Base-by-base conservation (phyloP, 2,113 vertebrate genomes). In the Scartelaos histophorus region DNA sequence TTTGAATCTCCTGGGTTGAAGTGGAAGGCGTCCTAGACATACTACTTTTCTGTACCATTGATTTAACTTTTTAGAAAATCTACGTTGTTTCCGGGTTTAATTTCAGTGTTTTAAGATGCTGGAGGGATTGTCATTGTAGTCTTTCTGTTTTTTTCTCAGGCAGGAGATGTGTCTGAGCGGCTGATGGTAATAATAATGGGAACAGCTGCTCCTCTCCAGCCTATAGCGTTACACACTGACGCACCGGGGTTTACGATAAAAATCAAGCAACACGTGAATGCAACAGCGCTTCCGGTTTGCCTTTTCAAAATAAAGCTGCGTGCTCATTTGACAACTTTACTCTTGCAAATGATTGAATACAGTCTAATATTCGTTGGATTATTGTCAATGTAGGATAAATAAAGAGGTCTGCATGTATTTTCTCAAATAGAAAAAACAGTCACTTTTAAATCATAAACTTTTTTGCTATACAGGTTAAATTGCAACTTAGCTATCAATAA, bases 1-100 rank as follows among this genome's bases (percentile, higher is more conserved):
- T 98, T 89, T 96, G 97, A 91, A 98, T 98, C 93, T 98, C 97
- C 93, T 97, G 96, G 90, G 95, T 95, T 85, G 97, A 95, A 93
- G 95, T 96, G 93, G 95, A 96, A 85, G 96, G 95, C 90, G 96
- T 95, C 92, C 96, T 95, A 92, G 97, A 97, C 97, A 98, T 98
- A 92, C 94, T 93, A 94, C 94, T 95, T 94, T 97, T 96, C 95
- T 96, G 97, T 94, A 98, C 97, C 97, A 98, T 95, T 94, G 93
- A 94, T 90, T 93, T 90, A 69, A 91, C 86, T 92, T 89, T 86
- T 43, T 19, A 21, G 16, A 72, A 38, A 84, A 78, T 88, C 82
- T 86, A 78, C 74, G 82, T 68, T 74, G 56, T 81, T 47, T 83
- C 83, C 82, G 46, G 62, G 61, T 86, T 51, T 47, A 68, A 46